Conservation (phyloP, 2,888 invertebrate genomes). For the Drosophila pseudotalamancana region DNA sequence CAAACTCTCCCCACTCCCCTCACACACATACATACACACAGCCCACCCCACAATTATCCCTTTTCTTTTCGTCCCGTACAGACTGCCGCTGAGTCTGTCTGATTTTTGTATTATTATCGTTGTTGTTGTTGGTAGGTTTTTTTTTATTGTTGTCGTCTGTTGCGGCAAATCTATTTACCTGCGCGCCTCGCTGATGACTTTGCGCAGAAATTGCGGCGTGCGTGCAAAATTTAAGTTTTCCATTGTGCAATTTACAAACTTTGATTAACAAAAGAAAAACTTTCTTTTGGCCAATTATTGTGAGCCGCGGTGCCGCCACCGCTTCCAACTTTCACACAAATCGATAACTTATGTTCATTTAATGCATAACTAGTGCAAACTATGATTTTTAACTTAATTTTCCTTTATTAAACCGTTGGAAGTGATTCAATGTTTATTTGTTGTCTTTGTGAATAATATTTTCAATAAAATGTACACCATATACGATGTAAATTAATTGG, state of each 20-base stretch:
- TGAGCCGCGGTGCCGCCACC: constrained; percentile 15
- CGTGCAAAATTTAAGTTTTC: constrained; percentile 83
- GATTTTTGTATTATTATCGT: not conserved
- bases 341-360: constrained; percentile 58
- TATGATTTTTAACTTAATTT: constrained; percentile 9
- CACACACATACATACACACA: constrained; percentile 2
- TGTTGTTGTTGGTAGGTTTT: constrained; percentile 38
- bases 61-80: constrained; percentile 16
- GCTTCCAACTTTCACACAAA: constrained; percentile 68
- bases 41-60: constrained; percentile 34
- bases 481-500: constrained; percentile 18
- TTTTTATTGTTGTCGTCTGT: constrained; percentile 30
- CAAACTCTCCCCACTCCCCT: constrained; percentile 3
- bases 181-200: constrained; percentile 82
- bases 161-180: constrained; percentile 66
- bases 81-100: constrained; percentile 18
- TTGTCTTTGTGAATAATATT: constrained; percentile 14
- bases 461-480: constrained; percentile 11
- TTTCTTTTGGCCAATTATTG: constrained; percentile 59
- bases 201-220: constrained; percentile 83
- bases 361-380: not conserved
- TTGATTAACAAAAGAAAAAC: constrained; percentile 49
- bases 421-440: not conserved
- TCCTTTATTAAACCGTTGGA: constrained; percentile 36
- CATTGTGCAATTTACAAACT: constrained; percentile 73